These are phyloP conservation scores for Podarcis raffonei DNA, from an alignment of 2,113 vertebrate species.

Conservation along the genomic window DNA sequence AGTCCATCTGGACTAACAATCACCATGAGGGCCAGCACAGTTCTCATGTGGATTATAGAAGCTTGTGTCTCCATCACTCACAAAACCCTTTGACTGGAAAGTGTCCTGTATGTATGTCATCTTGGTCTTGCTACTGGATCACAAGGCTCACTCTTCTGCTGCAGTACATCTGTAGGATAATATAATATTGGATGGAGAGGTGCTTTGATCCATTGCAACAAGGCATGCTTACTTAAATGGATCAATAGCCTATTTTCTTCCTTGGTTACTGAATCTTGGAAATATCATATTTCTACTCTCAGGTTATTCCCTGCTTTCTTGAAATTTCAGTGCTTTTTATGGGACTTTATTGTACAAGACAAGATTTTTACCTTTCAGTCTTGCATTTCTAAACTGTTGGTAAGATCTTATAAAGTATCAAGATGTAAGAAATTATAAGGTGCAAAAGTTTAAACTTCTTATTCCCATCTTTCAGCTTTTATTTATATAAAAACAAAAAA, in stretches of 20 bases:
- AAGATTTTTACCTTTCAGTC: not conserved
- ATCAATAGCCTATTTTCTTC: not conserved
- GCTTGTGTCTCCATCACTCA: not conserved
- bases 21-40: not conserved
- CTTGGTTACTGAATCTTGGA: fast-evolving
- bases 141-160: not conserved
- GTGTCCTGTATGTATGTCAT: not conserved
- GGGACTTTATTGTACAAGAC: not conserved
- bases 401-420: not conserved
- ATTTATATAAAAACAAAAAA: not conserved
- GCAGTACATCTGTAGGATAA: not conserved
- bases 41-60: not conserved
- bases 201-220: not conserved
- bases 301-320: not conserved
- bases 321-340: fast-evolving
- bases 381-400: not conserved
- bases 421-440: not conserved
- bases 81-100: not conserved
- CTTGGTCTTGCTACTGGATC: not conserved
- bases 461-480: not conserved
- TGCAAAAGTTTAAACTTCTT: not conserved
- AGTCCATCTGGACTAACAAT: not conserved
- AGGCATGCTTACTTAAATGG: not conserved
- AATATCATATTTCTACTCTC: not conserved
- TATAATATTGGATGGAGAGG: not conserved